These are phyloP conservation scores for Anarhynchus alexandrinus DNA, from an alignment of 2,113 vertebrate genomes.

Conservation along the genomic window DNA sequence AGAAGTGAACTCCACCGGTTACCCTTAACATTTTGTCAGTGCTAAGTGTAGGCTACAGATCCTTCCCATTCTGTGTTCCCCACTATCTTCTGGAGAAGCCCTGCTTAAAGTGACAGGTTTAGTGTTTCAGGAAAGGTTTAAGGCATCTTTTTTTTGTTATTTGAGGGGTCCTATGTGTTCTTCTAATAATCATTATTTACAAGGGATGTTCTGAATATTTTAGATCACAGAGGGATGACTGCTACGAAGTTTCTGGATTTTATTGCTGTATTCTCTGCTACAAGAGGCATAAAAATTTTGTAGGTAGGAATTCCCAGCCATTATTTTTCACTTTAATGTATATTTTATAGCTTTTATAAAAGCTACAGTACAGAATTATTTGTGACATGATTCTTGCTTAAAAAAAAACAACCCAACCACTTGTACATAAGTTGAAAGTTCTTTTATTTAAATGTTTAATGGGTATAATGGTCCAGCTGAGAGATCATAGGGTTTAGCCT, in stretches of 20 bases:
- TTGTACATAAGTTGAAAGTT: constrained; percentile 16
- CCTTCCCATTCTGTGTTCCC: neutral
- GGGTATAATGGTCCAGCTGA: constrained; percentile 44
- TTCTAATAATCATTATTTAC: neutral
- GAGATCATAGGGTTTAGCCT: constrained; percentile 26
- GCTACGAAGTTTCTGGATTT: neutral
- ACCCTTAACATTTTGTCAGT: neutral
- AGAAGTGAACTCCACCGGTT: neutral
- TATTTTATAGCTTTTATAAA: neutral
- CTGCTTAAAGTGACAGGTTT: neutral
- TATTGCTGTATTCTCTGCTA: neutral
- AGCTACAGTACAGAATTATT: neutral
- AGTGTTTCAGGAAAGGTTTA: neutral
- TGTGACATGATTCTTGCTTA: neutral
- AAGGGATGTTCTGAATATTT: neutral
- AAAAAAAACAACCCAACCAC: neutral
- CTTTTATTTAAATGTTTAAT: constrained; percentile 66
- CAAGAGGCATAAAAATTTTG: neutral
- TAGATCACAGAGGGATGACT: neutral
- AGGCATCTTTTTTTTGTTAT: neutral
- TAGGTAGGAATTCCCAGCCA: neutral
- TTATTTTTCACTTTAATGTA: constrained; percentile 31
- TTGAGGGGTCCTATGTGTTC: neutral
- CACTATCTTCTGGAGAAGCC: neutral
- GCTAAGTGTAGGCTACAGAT: neutral